phyloP scores from a whole-genome alignment of 2,888 invertebrate genomes.

The Pyrrhia umbra region DNA sequence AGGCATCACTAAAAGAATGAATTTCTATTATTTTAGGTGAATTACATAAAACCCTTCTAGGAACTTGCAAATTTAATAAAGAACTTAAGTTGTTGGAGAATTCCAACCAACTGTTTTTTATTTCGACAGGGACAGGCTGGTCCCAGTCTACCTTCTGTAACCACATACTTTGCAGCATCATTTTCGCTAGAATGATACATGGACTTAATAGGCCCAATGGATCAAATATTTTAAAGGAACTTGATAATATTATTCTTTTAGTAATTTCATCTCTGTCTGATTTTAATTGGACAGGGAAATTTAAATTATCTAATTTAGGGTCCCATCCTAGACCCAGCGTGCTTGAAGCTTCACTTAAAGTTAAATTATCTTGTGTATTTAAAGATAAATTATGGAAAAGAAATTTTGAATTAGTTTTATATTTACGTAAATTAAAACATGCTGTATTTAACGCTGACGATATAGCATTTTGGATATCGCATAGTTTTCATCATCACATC shows the following conservation, averaged over 20 bases:
- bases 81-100: too few relatives aligned
- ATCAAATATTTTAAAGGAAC: conserved; percentile 25
- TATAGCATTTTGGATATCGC: background rate
- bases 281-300: background rate
- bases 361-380: background rate
- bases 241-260: background rate
- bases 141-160: conserved; percentile 58
- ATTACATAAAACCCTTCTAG: background rate
- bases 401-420: background rate
- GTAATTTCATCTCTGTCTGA: background rate
- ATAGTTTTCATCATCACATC: conserved; percentile 23
- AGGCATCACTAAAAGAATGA: background rate
- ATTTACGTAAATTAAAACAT: background rate
- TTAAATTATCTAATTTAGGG: background rate
- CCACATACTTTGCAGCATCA: conserved; percentile 41
- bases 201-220: conserved; percentile 32
- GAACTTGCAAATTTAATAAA: too few relatives aligned
- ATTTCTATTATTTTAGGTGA: conserved; percentile 1
- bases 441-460: background rate
- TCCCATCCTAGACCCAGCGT: background rate
- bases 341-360: background rate
- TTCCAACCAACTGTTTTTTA: conserved; percentile 2
- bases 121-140: conserved; percentile 44
- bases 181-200: conserved; percentile 18
- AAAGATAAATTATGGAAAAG: background rate